Base-by-base conservation (phyloP, 2,113 vertebrate genomes). In the Phylloscopus trochiloides region DNA sequence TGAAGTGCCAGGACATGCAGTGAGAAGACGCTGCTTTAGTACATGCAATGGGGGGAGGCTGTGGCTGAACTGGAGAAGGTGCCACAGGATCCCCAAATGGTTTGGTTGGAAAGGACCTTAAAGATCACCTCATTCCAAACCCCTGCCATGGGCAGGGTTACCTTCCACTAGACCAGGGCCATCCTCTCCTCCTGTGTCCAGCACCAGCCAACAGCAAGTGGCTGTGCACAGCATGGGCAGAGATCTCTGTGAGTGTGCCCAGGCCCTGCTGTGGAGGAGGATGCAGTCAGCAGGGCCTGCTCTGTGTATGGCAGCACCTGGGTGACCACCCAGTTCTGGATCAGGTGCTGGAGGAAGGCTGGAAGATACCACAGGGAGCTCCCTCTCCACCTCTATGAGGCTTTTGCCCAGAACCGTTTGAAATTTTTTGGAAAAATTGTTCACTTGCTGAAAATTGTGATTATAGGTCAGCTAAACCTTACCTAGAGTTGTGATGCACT, bases 1-100 rank as follows among this genome's bases (percentile, higher is more conserved):
- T 21, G 61, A 14, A 14, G 65, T 31, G 17, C 50, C 45, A 63
- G 83, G 62, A 79, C 0, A 0, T 17, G 17, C 0, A 0, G 5
- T 12, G 24, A 21, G n/a, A 17, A 2, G 1, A 22, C 0, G 6
- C 43, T 68, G 32, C 43, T 50, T 19, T 22, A 11, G 76, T 43
- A 51, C n/a, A 14, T 6, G 32, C 25, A 58, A 10, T 0, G 1
- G 31, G 52, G 24, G 68, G 22, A 82, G 32, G 57, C 38, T 63
- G 34, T 1, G 6, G 21, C 17, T 19, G 55, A 55, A 20, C 45
- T 32, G 77, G 18, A 38, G 51, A 67, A 72, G 32, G 34, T 38
- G 26, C 48, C 48, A 15, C 17, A 40, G n/a, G 26, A 14, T 40
- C n/a, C 47, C 47, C 42, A 38, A 34, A 61, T 17, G 19, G 29